phyloP scores from a whole-genome alignment of 2,113 vertebrate genomes.

The Xenus cinereus region DNA sequence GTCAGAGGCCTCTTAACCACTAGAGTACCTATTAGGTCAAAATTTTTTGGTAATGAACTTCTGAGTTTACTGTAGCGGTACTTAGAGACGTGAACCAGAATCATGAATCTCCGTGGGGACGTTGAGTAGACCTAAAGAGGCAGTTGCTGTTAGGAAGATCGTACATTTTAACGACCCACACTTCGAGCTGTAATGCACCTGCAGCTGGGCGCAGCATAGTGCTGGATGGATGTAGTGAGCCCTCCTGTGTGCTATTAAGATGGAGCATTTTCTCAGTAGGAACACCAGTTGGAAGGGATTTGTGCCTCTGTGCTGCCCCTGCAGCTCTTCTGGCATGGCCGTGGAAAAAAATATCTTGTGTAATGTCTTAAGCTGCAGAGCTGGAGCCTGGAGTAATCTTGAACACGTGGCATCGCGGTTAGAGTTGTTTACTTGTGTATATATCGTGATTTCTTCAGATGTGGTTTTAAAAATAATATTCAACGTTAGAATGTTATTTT shows the following conservation, averaged over 20 bases:
- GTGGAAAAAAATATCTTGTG: background rate
- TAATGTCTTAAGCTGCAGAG: constrained; percentile 4
- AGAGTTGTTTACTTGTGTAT: background rate
- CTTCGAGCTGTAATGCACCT: background rate
- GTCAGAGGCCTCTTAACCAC: background rate
- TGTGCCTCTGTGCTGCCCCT: background rate
- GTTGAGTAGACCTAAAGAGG: background rate
- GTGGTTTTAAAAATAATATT: background rate
- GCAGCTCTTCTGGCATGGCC: background rate
- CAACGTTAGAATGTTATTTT: background rate
- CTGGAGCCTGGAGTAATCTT: background rate
- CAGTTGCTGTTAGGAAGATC: background rate
- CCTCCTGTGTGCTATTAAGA: background rate
- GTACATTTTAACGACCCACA: background rate
- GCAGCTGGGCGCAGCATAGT: background rate
- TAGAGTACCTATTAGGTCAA: background rate
- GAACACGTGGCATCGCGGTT: background rate
- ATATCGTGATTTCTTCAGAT: background rate
- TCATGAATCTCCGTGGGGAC: background rate
- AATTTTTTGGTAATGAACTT: background rate
- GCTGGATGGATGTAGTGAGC: background rate
- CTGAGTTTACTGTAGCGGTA: background rate
- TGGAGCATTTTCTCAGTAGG: background rate
- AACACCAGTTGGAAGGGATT: constrained; percentile 1
- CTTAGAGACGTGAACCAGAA: background rate